Evolutionary conservation across 2,888 invertebrate species (phyloP).

Genomic region (Sylvicola cinctus): DNA sequence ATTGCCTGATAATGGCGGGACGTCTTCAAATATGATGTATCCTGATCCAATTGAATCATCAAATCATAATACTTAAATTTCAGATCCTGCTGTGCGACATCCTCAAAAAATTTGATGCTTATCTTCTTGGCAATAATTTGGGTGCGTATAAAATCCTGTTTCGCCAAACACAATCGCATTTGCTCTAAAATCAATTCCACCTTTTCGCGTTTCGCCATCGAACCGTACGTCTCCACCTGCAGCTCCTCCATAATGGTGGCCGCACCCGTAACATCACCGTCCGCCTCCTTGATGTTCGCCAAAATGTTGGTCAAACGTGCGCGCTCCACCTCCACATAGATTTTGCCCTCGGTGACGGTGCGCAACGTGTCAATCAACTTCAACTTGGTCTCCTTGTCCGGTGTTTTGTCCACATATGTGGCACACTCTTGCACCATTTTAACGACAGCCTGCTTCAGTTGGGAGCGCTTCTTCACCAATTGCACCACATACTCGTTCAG

Average conservation of each 20-base stretch:
- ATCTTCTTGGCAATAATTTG: conserved; percentile 99
- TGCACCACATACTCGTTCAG: conserved; percentile 84
- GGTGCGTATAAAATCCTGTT: conserved; percentile 89
- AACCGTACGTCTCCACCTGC: conserved; percentile 86
- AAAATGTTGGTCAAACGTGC: conserved; percentile 84
- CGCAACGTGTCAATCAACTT: conserved; percentile 91
- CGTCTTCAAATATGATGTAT: conserved; percentile 82
- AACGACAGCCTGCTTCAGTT: conserved; percentile 89
- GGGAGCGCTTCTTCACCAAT: conserved; percentile 78
- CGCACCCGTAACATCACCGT: conserved; percentile 70
- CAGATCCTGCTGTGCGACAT: conserved; percentile 28
- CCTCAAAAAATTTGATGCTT: conserved; percentile 90
- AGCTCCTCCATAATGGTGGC: conserved; percentile 89
- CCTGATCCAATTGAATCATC: conserved; percentile 77
- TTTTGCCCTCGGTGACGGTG: conserved; percentile 95
- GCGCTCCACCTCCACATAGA: conserved; percentile 98
- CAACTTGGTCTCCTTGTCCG: conserved; percentile 73
- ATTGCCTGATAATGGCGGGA: conserved; percentile 93
- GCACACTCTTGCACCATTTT: conserved; percentile 95
- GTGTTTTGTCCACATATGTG: conserved; percentile 79
- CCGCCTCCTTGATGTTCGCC: conserved; percentile 65
- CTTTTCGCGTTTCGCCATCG: conserved; percentile 87
- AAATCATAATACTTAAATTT: conserved; percentile 25
- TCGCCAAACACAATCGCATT: conserved; percentile 90
- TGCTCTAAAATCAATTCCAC: conserved; percentile 94